These are phyloP conservation scores for Linurgus olivaceus DNA, from an alignment of 2,797 vertebrate genomes.

Conservation along the genomic window DNA sequence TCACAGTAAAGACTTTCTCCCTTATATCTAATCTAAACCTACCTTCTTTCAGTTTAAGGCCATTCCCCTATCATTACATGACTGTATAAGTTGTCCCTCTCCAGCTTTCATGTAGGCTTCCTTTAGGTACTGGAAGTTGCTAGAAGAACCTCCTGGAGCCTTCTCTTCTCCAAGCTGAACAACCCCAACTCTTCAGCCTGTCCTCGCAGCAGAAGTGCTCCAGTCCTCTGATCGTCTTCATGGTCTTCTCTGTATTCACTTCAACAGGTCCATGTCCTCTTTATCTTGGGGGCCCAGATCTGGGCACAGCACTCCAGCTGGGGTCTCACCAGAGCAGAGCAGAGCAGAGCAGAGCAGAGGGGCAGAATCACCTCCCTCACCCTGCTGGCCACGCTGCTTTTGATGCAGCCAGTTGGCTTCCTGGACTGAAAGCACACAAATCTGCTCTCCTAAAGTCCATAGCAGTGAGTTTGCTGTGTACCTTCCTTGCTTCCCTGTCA, in stretches of 20 bases:
- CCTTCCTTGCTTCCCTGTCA: background rate
- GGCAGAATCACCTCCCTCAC: accelerated
- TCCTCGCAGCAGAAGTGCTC: background rate
- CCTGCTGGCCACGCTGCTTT: background rate
- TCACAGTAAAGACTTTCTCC: background rate
- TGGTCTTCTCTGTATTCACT: background rate
- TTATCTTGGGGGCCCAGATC: background rate
- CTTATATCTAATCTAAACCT: background rate
- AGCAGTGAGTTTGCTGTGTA: background rate
- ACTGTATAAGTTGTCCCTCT: background rate
- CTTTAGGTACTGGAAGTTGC: background rate
- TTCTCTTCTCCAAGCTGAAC: background rate
- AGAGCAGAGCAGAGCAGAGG: too few species aligned
- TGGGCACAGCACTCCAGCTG: background rate
- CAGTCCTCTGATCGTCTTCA: background rate
- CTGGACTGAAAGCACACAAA: background rate
- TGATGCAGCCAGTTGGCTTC: background rate
- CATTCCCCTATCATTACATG: background rate
- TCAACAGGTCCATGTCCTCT: too few species aligned
- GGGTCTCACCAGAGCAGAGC: too few species aligned
- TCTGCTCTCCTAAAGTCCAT: background rate
- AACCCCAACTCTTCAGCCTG: background rate
- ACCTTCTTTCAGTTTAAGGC: background rate
- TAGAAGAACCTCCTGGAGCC: background rate
- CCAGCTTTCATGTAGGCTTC: background rate